Conservation (phyloP, 1,140 invertebrate genomes). For the Stratiolaelaps scimitus region DNA sequence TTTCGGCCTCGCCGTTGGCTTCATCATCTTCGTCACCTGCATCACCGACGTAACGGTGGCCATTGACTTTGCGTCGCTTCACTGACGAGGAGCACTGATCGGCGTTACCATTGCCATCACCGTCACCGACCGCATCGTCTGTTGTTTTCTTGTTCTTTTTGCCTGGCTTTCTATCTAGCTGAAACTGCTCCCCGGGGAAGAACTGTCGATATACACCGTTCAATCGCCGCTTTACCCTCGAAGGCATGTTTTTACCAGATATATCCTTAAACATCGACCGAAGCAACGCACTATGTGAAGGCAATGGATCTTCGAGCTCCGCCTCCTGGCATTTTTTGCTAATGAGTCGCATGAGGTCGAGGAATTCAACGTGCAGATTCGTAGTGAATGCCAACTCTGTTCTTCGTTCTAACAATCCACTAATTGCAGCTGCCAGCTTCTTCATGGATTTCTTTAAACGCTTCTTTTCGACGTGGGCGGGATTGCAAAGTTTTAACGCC, state of each 20-base stretch:
- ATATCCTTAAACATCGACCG: constrained; percentile 2
- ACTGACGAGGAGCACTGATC: too few relatives aligned
- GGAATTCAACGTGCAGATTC: constrained; percentile 14
- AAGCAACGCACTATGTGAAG: background rate
- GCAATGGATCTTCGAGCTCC: constrained; percentile 7
- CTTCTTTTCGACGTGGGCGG: background rate
- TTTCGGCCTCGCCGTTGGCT: too few relatives aligned
- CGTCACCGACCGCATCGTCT: background rate
- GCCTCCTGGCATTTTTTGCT: constrained; percentile 14
- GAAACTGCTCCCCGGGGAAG: constrained; percentile 33
- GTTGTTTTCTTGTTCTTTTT: constrained; percentile 29
- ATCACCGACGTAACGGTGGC: too few relatives aligned
- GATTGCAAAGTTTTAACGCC: constrained; percentile 19
- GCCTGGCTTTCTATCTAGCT: constrained; percentile 4
- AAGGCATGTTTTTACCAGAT: constrained; percentile 17
- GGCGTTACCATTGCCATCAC: too few relatives aligned
- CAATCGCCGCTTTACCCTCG: constrained; percentile 11
- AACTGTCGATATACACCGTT: constrained; percentile 20
- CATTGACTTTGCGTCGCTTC: too few relatives aligned
- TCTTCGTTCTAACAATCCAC: background rate
- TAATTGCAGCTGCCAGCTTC: constrained; percentile 10
- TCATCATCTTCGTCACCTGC: too few relatives aligned
- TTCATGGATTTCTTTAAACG: constrained; percentile 18
- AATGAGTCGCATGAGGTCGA: constrained; percentile 22
- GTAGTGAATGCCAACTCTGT: constrained; percentile 4